Conservation (phyloP, 2,113 vertebrate species). For the Cyprinus carpio region DNA sequence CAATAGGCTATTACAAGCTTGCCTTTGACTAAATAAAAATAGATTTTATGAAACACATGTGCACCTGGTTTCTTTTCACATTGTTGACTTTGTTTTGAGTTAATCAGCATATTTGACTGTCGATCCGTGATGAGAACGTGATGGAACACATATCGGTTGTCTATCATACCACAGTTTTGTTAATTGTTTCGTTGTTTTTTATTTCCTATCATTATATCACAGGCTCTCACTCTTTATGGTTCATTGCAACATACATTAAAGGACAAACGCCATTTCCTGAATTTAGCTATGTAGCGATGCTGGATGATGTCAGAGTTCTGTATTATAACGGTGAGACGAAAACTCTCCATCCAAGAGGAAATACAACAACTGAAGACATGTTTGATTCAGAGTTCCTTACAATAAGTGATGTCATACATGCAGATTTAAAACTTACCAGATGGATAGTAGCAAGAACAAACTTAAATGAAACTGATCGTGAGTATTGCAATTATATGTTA, state of each 20-base stretch:
- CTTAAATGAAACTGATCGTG: not conserved
- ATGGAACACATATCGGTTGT: not conserved
- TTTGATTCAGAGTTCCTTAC: not conserved
- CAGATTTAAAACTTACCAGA: too few relatives aligned
- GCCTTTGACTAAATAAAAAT: too few relatives aligned
- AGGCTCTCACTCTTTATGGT: constrained; percentile 18
- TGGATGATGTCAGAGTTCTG: constrained; percentile 16
- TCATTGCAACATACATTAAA: not conserved
- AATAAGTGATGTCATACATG: not conserved
- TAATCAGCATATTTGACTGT: too few relatives aligned
- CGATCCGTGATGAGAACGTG: not conserved
- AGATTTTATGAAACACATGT: too few relatives aligned
- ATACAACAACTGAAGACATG: not conserved
- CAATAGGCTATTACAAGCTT: too few relatives aligned
- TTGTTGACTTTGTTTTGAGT: too few relatives aligned
- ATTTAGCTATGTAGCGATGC: not conserved
- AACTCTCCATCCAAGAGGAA: not conserved
- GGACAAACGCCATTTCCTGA: not conserved
- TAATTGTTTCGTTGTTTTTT: too few relatives aligned
- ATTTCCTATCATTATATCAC: too few relatives aligned
- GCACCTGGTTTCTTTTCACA: too few relatives aligned
- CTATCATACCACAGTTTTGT: too few relatives aligned
- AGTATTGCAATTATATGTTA: not conserved
- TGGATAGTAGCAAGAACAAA: not conserved
- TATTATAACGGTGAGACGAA: not conserved